Evolutionary conservation across 1,140 invertebrate species (phyloP).

Genomic region (Mercenaria mercenaria): DNA sequence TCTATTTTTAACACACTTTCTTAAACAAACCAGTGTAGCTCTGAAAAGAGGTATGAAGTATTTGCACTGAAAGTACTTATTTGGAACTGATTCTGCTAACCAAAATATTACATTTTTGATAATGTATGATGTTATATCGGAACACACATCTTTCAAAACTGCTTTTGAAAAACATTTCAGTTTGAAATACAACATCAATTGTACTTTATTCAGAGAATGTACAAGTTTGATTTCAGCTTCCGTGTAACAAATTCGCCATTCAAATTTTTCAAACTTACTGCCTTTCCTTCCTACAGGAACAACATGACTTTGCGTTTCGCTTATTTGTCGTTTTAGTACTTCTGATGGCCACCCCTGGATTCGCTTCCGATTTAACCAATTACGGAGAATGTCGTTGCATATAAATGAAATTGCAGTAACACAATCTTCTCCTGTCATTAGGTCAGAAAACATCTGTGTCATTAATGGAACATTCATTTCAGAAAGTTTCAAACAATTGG

Average conservation of each 20-base stretch:
- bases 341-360: not conserved
- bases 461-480: not conserved
- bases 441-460: too few relatives aligned
- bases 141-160: too few relatives aligned
- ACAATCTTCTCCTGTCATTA: too few relatives aligned
- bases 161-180: not conserved
- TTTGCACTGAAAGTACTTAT: too few relatives aligned
- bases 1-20: too few relatives aligned
- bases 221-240: not conserved
- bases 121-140: too few relatives aligned
- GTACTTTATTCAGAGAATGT: not conserved
- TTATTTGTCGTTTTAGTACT: not conserved
- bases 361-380: not conserved
- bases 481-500: too few relatives aligned
- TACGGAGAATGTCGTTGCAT: too few relatives aligned
- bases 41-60: too few relatives aligned
- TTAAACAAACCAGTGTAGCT: too few relatives aligned
- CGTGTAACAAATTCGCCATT: not conserved
- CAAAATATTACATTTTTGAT: not conserved
- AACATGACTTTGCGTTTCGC: not conserved
- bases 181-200: not conserved
- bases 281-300: not conserved
- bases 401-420: too few relatives aligned
- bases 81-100: not conserved
- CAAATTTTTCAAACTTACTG: not conserved